Percentiles rank a stretch among this genome's conserved stretches.
phyloP scores from a whole-genome alignment of 2,113 vertebrate genomes.

The Actenoides hombroni region DNA sequence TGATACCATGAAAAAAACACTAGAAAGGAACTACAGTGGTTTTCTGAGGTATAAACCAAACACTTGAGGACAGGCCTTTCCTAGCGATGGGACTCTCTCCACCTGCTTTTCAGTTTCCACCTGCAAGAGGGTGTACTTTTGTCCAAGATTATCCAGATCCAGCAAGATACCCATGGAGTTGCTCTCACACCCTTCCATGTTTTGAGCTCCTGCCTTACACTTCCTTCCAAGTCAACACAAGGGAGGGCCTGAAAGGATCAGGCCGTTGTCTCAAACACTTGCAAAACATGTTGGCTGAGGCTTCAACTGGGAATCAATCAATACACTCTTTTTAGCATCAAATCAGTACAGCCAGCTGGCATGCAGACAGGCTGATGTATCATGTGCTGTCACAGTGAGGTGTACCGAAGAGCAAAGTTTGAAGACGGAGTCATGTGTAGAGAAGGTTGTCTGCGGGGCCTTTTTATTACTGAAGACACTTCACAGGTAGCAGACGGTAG shows the following conservation, averaged over 20 bases:
- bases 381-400: background rate
- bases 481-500: background rate
- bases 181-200: rapidly evolving
- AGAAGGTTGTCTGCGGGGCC: background rate
- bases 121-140: background rate
- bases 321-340: background rate
- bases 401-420: background rate
- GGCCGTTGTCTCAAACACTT: background rate
- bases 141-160: background rate
- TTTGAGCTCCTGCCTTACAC: background rate
- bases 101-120: background rate
- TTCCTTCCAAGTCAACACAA: background rate
- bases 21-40: background rate
- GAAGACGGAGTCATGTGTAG: background rate
- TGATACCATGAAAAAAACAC: background rate
- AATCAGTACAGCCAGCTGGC: constrained; percentile 32
- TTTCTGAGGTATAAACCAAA: background rate
- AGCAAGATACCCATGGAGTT: background rate
- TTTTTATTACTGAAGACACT: rapidly evolving
- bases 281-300: background rate
- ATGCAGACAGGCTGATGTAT: background rate
- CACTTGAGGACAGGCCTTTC: background rate
- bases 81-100: background rate
- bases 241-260: background rate
- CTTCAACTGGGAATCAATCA: background rate